phyloP scores from a whole-genome alignment of 2,888 invertebrate genomes.

The Ectobius pallidus region DNA sequence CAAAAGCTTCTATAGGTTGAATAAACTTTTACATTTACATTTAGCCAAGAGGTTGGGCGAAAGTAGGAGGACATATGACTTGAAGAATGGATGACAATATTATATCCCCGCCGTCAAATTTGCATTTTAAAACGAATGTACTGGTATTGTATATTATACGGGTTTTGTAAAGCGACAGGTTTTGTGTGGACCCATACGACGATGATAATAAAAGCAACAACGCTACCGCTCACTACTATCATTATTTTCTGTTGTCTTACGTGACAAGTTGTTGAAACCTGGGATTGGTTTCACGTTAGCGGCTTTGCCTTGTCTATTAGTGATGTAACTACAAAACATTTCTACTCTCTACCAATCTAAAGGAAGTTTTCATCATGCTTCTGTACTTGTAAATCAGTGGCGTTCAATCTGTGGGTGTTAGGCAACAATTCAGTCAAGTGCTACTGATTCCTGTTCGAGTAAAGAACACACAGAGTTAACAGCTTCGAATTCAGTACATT shows the following conservation, averaged over 20 bases:
- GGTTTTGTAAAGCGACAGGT: not conserved
- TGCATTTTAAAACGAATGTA: constrained; percentile 33
- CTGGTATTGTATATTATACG: no score
- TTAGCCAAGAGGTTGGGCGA: constrained; percentile 8
- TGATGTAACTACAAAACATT: not conserved
- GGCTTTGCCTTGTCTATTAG: not conserved
- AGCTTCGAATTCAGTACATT: no score
- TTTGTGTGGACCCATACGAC: not conserved
- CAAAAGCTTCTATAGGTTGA: constrained; percentile 32
- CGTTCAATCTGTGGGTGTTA: no score
- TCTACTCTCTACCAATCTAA: not conserved
- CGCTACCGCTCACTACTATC: not conserved
- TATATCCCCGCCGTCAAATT: constrained; percentile 21
- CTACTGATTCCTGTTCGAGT: no score
- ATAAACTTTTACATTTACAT: constrained; percentile 24
- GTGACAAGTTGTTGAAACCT: not conserved
- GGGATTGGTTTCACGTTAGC: not conserved
- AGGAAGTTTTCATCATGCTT: no score
- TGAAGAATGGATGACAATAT: constrained; percentile 21
- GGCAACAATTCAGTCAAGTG: no score
- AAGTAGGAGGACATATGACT: not conserved
- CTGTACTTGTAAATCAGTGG: no score
- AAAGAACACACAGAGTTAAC: no score
- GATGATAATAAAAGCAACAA: constrained; percentile 5
- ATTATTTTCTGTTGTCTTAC: not conserved